Evolutionary conservation across 2,113 vertebrate species (phyloP).

Genomic region (Steatornis caripensis): DNA sequence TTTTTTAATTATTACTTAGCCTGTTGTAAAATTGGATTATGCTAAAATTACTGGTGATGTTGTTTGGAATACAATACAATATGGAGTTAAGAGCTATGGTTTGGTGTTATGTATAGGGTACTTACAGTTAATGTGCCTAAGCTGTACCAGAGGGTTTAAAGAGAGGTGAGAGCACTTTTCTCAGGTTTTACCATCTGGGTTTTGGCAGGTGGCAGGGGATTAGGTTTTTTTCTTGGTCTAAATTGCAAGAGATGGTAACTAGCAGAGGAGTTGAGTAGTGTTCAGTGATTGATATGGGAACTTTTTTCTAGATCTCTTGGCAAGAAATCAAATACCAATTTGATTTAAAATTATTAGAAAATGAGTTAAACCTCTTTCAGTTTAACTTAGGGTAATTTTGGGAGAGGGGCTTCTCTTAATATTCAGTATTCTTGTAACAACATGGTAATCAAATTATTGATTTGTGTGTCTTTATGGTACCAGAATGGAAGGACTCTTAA

Average conservation of each 20-base stretch:
- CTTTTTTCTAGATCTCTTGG: background rate
- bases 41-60: background rate
- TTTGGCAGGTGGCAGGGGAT: conserved; percentile 23
- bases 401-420: background rate
- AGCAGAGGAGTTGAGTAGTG: background rate
- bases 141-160: background rate
- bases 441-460: background rate
- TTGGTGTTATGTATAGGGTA: background rate
- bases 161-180: conserved; percentile 6
- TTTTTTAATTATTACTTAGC: conserved; percentile 32
- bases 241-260: background rate
- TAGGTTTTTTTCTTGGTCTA: background rate
- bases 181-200: conserved; percentile 27
- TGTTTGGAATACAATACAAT: background rate
- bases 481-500: background rate
- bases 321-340: background rate
- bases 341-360: background rate
- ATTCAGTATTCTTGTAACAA: background rate
- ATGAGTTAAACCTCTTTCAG: background rate
- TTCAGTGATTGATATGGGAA: background rate
- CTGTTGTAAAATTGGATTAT: conserved; percentile 50
- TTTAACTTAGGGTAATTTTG: background rate
- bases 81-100: background rate
- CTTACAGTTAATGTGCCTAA: background rate
- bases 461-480: background rate